Conservation (phyloP, 2,113 vertebrate species). For the Notarius quadriscutis region DNA sequence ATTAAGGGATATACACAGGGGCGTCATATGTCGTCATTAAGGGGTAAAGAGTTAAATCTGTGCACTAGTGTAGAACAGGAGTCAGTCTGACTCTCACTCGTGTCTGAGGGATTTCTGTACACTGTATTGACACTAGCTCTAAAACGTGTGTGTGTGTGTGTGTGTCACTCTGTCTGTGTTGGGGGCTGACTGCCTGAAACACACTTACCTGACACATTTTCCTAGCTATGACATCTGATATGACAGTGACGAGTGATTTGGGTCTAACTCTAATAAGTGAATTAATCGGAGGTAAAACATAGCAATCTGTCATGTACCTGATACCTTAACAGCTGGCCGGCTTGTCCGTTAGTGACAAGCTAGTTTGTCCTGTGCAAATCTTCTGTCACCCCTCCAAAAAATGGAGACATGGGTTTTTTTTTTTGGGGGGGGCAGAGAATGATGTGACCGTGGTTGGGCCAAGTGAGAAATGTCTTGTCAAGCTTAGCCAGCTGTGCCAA, state of each 20-base stretch:
- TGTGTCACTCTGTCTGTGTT: slow-evolving; percentile 5
- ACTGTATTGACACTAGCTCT: slow-evolving; percentile 46
- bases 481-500: slow-evolving; percentile 83
- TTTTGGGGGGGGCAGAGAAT: slow-evolving; percentile 73
- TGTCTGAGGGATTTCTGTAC: no score
- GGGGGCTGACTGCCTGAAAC: slow-evolving; percentile 22
- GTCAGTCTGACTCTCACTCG: not conserved
- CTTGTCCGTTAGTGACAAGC: slow-evolving; percentile 84
- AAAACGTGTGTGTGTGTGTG: slow-evolving; percentile 14
- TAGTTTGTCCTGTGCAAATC: slow-evolving; percentile 89
- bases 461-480: slow-evolving; percentile 83
- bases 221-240: slow-evolving; percentile 79
- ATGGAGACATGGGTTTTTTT: slow-evolving; percentile 64
- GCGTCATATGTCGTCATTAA: no score
- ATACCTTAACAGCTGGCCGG: slow-evolving; percentile 87
- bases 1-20: no score
- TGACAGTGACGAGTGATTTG: slow-evolving; percentile 86
- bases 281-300: slow-evolving; percentile 89
- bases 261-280: slow-evolving; percentile 83
- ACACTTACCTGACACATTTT: slow-evolving; percentile 73
- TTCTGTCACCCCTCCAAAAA: slow-evolving; percentile 77
- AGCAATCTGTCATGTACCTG: slow-evolving; percentile 86
- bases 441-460: slow-evolving; percentile 73
- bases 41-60: not conserved
- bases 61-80: not conserved